Base-by-base conservation (phyloP, 2,888 invertebrate species). In the Dioctria rufipes region DNA sequence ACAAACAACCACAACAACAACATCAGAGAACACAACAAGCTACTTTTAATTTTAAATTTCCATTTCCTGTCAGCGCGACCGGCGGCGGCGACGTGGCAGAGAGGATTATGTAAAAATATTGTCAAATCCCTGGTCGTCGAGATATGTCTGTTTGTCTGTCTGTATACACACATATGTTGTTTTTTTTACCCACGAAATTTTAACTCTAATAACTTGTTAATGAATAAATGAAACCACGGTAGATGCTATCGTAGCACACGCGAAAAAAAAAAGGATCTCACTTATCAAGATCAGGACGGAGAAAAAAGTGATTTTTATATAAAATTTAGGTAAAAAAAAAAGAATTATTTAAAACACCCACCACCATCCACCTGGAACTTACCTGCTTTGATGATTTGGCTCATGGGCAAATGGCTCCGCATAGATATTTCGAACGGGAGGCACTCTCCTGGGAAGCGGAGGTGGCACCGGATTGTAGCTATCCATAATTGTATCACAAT, bases 401-500 rank as follows among this genome's bases (percentile, higher is more conserved):
- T 89, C 89, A 85, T 89, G 88, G 85, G 89, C 88, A 86, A 89
- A 89, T 84, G 89, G 89, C 83, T 89, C 89, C 78, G 89, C 89
- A 85, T 89, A 89, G 81, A 89, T 89, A 85, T 89, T 89, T 82
- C 89, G 87, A 81, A 87, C 87, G 75, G 89, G 89, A 80, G 89
- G 89, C 84, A 89, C 89, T 78, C 89, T 87, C 49, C 89, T 86
- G 82, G 89, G 89, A 83, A 89, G 85, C 78, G 89, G 89, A 39
- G 89, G 89, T 83, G 89, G 89, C 84, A 89, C 89, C 78, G 89
- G 89, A 87, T 89, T 89, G 86, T 89, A 89, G 84, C 89, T 88
- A 86, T 89, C 89, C 89, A 89, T 89, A 86, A 89, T 89, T 84
- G 89, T 89, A 88, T 89, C 89, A 89, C 89, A 89, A 88, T 89